phyloP scores from a whole-genome alignment of 2,888 invertebrate species.

The Pedicia rivosa region DNA sequence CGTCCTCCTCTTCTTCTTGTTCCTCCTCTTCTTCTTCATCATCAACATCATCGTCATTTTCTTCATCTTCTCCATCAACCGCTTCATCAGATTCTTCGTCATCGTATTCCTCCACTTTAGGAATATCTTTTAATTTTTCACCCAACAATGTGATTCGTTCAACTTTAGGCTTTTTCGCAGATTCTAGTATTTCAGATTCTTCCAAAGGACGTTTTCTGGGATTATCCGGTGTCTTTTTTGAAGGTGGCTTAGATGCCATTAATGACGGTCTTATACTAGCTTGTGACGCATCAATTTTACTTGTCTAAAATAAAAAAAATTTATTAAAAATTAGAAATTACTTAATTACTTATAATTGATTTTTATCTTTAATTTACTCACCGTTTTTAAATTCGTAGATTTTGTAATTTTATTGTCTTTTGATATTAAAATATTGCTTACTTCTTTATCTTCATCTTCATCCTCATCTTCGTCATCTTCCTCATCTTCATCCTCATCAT shows the following conservation, averaged over 20 bases:
- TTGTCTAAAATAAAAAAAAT: background rate
- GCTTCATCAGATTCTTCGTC: constrained; percentile 7
- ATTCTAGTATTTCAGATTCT: background rate
- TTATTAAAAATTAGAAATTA: background rate
- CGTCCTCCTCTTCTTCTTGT: constrained; percentile 14
- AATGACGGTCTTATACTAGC: constrained; percentile 2
- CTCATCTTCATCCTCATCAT: background rate
- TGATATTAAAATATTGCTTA: no score
- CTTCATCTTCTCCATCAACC: constrained; percentile 21
- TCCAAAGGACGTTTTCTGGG: constrained; percentile 12
- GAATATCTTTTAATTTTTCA: constrained; percentile 4
- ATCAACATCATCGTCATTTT: constrained; percentile 12
- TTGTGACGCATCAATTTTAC: background rate
- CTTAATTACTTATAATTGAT: background rate
- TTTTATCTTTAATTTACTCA: background rate
- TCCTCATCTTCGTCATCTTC: no score
- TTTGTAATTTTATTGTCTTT: no score
- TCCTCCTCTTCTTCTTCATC: constrained; percentile 13
- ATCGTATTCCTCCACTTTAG: constrained; percentile 2
- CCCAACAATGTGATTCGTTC: constrained; percentile 2
- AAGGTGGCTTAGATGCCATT: constrained; percentile 4
- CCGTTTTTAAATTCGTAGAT: background rate
- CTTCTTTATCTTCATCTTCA: no score
- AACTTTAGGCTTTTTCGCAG: background rate
- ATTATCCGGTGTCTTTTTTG: constrained; percentile 14